Evolutionary conservation across 1,140 invertebrate genomes (phyloP).

Genomic region (Papilio polytes): DNA sequence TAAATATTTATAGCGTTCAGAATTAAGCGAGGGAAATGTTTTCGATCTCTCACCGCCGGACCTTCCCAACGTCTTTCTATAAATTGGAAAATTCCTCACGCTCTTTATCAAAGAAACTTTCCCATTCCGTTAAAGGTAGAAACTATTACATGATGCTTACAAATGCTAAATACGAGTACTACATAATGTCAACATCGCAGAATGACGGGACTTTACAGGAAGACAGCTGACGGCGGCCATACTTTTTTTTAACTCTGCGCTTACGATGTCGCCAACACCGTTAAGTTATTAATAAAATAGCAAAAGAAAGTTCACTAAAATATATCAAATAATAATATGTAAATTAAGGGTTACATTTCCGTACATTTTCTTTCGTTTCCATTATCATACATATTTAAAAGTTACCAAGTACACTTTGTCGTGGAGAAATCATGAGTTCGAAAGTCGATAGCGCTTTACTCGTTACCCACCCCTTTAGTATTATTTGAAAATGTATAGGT

Average conservation of each 20-base stretch:
- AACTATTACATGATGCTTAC: not conserved
- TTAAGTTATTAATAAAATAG: too few species aligned
- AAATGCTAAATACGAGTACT: too few species aligned
- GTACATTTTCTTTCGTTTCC: too few species aligned
- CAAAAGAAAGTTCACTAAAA: too few species aligned
- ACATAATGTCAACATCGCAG: too few species aligned
- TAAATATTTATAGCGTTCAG: conserved; percentile 39
- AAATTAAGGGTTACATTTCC: too few species aligned
- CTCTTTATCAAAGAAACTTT: not conserved
- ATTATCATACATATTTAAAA: conserved; percentile 13
- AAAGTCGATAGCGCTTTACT: not conserved
- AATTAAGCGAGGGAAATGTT: conserved; percentile 38
- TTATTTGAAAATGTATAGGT: conserved; percentile 11
- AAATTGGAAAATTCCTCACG: not conserved
- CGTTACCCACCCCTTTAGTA: not conserved
- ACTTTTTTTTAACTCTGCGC: too few species aligned
- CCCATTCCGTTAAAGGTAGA: not conserved
- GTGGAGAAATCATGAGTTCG: conserved; percentile 2
- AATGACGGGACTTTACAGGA: too few species aligned
- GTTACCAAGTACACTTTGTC: not conserved
- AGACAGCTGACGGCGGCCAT: too few species aligned
- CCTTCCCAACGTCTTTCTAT: not conserved
- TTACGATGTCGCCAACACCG: too few species aligned
- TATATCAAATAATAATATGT: too few species aligned
- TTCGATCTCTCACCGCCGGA: conserved; percentile 26